Conservation (phyloP, 2,797 vertebrate genomes). For the Rhinichthys osculus region DNA sequence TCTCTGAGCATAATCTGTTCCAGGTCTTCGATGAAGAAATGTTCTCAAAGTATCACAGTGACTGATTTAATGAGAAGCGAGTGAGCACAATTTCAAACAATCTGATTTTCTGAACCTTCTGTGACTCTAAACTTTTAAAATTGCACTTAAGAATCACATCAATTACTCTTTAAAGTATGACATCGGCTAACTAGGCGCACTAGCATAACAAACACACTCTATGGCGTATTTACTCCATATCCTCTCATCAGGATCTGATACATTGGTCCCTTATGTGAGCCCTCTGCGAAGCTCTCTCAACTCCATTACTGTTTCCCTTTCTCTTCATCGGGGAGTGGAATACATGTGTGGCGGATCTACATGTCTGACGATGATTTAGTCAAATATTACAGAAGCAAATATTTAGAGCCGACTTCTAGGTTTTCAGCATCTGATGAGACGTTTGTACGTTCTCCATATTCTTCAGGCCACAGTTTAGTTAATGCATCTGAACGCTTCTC, state of each 20-base stretch:
- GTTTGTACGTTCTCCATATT: constrained; percentile 47
- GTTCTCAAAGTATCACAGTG: constrained; percentile 74
- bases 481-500: constrained; percentile 62
- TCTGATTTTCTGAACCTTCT: constrained; percentile 78
- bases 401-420: constrained; percentile 76
- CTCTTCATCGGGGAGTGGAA: constrained; percentile 67
- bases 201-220: constrained; percentile 64
- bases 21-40: constrained; percentile 80
- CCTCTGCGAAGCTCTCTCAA: constrained; percentile 73
- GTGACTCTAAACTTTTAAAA: constrained; percentile 81
- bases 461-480: constrained; percentile 65
- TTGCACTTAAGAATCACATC: constrained; percentile 80
- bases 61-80: constrained; percentile 78
- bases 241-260: constrained; percentile 69
- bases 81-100: constrained; percentile 82
- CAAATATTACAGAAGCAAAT: constrained; percentile 79
- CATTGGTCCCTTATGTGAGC: constrained; percentile 75
- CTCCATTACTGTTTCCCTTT: constrained; percentile 71
- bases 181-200: constrained; percentile 73
- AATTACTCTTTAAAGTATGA: constrained; percentile 80
- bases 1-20: constrained; percentile 80
- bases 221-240: constrained; percentile 72
- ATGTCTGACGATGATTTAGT: constrained; percentile 80
- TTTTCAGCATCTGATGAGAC: constrained; percentile 71
- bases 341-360: constrained; percentile 77